Evolutionary conservation across 2,113 vertebrate species (phyloP), one percentile per base, ranked within the genome.

Genomic region (Piaya cayana): DNA sequence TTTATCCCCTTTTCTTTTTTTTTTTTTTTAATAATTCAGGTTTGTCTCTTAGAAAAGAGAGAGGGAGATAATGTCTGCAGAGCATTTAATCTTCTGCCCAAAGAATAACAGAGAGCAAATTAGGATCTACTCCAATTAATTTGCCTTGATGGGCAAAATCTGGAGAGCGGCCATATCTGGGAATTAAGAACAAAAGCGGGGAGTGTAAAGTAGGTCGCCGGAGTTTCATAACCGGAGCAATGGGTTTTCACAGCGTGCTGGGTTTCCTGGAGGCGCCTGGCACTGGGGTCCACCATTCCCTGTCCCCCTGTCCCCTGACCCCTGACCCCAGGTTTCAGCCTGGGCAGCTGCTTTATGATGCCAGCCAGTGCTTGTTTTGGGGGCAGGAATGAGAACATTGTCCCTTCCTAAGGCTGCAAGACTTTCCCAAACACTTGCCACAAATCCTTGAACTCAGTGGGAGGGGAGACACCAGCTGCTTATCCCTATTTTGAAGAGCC

Each of bases 51-150:
- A 21, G 64, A 27, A 43, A 89, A 87, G 59, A 72, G 83, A 82
- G 68, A 70, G 78, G 70, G 78, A 94, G 96, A 98, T 98, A 96
- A 98, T 97, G 96, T 84, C 92, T 79, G 88, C 88, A 89, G 97
- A 98, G 96, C 97, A 70, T 92, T 98, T 98, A 98, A 98, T 98
- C 98, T 97, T 91, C 93, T 96, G 91, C 88, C 96, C 93, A 95
- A 95, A 97, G 95, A 98, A 96, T 68, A 96, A 93, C 96, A 96
- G 96, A 97, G 95, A 97, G 97, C 97, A 98, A 98, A 98, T 98
- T 98, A 97, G 97, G 90, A 97, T 96, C 94, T 82, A 96, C 85
- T 97, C 95, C 97, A 97, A 91, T 95, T 97, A 95, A 97, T 94
- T 74, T 89, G 79, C 90, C 93, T 96, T 93, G 95, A 94, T 96